A percentile compares a stretch with the other conserved stretches of the same genome.
These are phyloP conservation scores for Balanococcus diminutus DNA, from an alignment of 2,888 invertebrate genomes.

Conservation along the genomic window DNA sequence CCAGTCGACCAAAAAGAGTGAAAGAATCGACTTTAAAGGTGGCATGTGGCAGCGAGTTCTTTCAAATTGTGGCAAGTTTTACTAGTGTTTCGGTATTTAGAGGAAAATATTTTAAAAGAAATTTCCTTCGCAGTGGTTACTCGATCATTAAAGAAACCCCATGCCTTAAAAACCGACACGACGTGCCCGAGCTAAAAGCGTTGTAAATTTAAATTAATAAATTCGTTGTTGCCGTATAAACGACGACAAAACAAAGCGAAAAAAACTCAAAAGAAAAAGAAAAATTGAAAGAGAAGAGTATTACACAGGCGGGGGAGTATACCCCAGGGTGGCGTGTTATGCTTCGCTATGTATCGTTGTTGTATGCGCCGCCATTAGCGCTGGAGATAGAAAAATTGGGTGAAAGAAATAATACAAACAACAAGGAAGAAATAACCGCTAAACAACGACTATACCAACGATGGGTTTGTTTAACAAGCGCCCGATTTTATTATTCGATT, in stretches of 20 bases:
- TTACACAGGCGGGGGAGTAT: neutral
- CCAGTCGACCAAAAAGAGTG: neutral
- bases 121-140: neutral
- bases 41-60: neutral
- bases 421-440: neutral
- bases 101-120: no score
- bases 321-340: neutral
- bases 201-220: conserved; percentile 23
- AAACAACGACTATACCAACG: neutral
- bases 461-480: neutral
- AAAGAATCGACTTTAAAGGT: neutral
- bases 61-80: neutral
- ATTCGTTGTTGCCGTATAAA: neutral
- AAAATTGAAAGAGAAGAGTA: neutral
- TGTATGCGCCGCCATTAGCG: neutral
- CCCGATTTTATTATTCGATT: neutral
- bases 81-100: neutral
- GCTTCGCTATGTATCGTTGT: neutral
- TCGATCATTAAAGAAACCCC: neutral
- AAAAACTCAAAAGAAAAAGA: neutral
- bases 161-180: no score
- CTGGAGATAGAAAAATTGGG: neutral
- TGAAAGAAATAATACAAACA: neutral
- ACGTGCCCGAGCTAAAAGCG: neutral
- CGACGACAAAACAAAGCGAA: neutral